Evolutionary conservation across 2,113 vertebrate species (phyloP).

Genomic region (Gopherus flavomarginatus): DNA sequence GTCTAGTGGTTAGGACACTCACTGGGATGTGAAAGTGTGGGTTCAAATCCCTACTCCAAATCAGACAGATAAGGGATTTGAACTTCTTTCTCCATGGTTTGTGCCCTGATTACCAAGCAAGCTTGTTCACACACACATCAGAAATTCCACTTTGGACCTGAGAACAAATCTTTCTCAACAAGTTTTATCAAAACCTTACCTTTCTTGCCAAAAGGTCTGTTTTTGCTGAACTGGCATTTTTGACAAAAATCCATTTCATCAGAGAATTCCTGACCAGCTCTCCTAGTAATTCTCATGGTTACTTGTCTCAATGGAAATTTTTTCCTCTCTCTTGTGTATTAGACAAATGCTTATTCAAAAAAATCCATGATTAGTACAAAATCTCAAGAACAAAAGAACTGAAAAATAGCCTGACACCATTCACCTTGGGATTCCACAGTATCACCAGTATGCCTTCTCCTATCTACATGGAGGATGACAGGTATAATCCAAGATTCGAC

Average conservation of each 20-base stretch:
- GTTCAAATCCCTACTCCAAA: background rate
- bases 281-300: conserved; percentile 33
- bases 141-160: background rate
- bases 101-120: background rate
- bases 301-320: conserved; percentile 29
- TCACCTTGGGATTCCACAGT: conserved; percentile 40
- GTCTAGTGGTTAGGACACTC: background rate
- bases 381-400: conserved; percentile 61
- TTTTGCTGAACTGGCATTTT: background rate
- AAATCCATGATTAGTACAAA: conserved; percentile 57
- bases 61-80: background rate
- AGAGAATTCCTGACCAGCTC: background rate
- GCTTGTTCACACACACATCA: background rate
- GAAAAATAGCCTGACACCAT: background rate
- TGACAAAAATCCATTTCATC: background rate
- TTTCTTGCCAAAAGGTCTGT: background rate
- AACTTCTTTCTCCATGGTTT: background rate
- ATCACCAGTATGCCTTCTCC: conserved; percentile 38
- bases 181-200: background rate
- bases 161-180: background rate
- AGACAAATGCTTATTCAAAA: conserved; percentile 42
- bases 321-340: background rate
- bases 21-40: background rate
- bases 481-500: conserved; percentile 46
- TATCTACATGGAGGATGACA: conserved; percentile 41